Percentiles rank a stretch among this genome's conserved stretches.
Evolutionary conservation across 1,140 invertebrate genomes (phyloP).

Genomic region (Teleogryllus occipitalis): DNA sequence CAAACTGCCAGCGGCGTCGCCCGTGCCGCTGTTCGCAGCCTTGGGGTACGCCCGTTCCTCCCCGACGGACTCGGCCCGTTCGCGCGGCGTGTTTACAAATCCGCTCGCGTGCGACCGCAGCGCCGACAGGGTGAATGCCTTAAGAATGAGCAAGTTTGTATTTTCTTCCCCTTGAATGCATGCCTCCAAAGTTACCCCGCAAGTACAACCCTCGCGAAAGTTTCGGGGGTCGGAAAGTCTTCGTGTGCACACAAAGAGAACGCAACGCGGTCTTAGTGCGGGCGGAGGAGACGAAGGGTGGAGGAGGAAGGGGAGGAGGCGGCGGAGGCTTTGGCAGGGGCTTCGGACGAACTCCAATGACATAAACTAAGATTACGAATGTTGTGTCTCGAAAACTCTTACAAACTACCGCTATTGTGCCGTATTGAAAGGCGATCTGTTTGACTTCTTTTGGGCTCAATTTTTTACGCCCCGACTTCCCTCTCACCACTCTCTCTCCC

Average conservation of each 20-base stretch:
- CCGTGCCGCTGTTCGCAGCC: no score
- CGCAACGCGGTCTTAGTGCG: no score
- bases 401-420: constrained; percentile 1
- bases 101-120: background rate
- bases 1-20: no score
- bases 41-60: background rate
- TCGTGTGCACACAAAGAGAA: background rate
- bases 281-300: no score
- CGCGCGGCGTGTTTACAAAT: background rate
- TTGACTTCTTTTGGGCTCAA: background rate
- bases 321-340: background rate
- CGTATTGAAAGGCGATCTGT: background rate
- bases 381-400: background rate
- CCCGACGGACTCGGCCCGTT: background rate
- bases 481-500: no score
- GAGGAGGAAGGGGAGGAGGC: background rate
- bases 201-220: background rate
- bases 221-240: background rate
- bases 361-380: constrained; percentile 2
- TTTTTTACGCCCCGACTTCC: background rate
- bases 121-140: background rate
- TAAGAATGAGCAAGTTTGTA: background rate
- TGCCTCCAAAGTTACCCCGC: background rate
- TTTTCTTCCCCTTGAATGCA: background rate
- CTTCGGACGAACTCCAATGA: background rate